Percentiles rank a stretch among this genome's conserved stretches.
Conservation (phyloP, 2,797 vertebrate species). For the Hemibagrus guttatus region DNA sequence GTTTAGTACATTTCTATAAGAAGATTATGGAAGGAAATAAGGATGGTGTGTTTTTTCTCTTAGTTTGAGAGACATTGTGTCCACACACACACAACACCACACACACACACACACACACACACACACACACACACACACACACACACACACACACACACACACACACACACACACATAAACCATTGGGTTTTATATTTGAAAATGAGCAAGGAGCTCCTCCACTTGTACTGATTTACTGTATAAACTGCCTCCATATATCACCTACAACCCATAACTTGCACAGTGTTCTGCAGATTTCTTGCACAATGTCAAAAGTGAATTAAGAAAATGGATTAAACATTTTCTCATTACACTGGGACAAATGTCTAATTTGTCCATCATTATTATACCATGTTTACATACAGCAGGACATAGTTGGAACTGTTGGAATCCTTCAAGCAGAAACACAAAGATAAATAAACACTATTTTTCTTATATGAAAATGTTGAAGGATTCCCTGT, state of each 20-base stretch:
- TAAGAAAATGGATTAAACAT: background rate
- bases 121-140: background rate
- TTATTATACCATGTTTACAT: background rate
- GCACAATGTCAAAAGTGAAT: background rate
- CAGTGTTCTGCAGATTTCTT: background rate
- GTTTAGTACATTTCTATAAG: background rate
- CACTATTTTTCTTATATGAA: background rate
- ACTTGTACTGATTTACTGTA: background rate
- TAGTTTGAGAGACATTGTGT: background rate
- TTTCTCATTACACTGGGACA: background rate
- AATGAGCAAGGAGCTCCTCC: background rate
- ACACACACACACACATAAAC: background rate
- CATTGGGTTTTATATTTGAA: background rate
- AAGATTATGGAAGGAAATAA: background rate
- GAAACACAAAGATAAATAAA: constrained; percentile 2
- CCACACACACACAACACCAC: background rate
- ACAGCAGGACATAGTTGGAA: background rate
- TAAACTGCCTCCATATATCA: background rate
- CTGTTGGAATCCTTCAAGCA: background rate
- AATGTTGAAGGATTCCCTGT: background rate
- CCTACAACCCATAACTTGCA: background rate
- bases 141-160: background rate
- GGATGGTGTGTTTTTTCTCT: background rate
- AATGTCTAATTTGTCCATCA: background rate
- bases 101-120: background rate